phyloP scores from a whole-genome alignment of 2,888 invertebrate species.

The Synergus gifuensis region DNA sequence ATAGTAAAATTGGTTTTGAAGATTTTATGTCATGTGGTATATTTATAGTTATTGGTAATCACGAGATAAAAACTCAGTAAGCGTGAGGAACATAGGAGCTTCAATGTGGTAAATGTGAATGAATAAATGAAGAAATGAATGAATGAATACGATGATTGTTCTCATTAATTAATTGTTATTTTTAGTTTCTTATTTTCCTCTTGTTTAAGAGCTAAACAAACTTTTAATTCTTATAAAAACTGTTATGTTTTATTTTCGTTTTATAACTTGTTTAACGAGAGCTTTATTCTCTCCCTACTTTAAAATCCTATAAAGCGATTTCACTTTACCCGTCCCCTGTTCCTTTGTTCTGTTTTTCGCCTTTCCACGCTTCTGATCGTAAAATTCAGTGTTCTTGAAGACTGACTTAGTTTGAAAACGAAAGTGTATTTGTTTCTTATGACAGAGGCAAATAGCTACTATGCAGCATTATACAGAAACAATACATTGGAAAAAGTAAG shows the following conservation, averaged over 20 bases:
- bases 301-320: background rate
- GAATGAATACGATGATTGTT: no score
- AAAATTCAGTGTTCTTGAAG: background rate
- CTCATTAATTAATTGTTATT: no score
- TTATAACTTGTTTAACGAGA: background rate
- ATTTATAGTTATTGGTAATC: no score
- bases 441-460: background rate
- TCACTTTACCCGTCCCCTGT: background rate
- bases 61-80: no score
- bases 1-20: no score
- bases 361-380: background rate
- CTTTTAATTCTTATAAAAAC: background rate
- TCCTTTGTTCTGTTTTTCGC: background rate
- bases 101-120: no score
- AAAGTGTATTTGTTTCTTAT: conserved; percentile 16
- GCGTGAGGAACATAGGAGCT: no score
- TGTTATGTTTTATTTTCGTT: background rate
- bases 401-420: background rate
- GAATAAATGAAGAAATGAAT: no score
- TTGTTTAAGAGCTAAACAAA: background rate
- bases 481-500: background rate
- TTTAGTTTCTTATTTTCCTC: no score
- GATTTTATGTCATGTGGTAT: no score
- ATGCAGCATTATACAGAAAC: conserved; percentile 33
- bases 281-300: background rate